Evolutionary conservation across 2,113 vertebrate species (phyloP).

Genomic region (Saguinus midas): DNA sequence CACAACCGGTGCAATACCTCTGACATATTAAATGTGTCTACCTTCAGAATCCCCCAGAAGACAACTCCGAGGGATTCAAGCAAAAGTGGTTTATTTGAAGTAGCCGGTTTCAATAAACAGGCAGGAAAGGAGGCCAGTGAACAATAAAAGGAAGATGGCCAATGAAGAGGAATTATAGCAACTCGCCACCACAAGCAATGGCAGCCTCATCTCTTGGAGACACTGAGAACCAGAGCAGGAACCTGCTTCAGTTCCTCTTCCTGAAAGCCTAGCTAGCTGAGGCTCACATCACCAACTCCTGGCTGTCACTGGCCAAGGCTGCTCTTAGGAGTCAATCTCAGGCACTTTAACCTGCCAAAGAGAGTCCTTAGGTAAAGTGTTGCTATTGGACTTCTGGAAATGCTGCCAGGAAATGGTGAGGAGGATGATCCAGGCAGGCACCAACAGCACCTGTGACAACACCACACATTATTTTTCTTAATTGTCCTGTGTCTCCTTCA

Average conservation of each 20-base stretch:
- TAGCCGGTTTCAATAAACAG: background rate
- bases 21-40: no score
- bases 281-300: background rate
- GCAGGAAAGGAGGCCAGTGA: background rate
- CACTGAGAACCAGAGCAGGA: no score
- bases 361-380: background rate
- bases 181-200: fast-evolving
- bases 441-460: background rate
- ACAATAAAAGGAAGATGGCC: background rate
- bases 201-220: fast-evolving
- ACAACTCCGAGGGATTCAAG: background rate
- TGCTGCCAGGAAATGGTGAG: background rate
- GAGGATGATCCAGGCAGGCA: background rate
- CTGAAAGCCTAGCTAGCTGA: background rate
- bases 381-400: background rate
- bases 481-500: background rate
- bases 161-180: background rate
- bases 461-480: background rate
- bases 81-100: background rate
- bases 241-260: no score
- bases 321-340: background rate
- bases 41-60: background rate
- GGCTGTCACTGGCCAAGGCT: fast-evolving
- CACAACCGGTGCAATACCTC: fast-evolving
- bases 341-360: background rate